phyloP scores from a whole-genome alignment of 2,113 vertebrate genomes.

The Phaethon lepturus region DNA sequence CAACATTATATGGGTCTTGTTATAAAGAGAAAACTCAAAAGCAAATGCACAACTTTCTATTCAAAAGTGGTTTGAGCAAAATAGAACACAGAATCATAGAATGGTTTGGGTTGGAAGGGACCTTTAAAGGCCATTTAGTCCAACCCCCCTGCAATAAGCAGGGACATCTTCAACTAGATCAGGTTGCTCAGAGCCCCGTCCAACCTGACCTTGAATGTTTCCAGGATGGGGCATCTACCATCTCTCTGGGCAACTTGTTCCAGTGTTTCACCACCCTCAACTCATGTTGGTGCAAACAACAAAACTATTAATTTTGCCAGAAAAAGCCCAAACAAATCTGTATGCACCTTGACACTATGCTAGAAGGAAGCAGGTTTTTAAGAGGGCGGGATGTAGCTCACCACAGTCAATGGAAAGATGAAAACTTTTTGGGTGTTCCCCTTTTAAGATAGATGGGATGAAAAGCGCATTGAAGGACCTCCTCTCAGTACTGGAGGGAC shows the following conservation, averaged over 20 bases:
- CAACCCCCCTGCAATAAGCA: too few species aligned
- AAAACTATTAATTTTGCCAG: background rate
- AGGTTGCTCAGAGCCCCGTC: too few species aligned
- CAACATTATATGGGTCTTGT: background rate
- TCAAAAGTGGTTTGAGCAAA: background rate
- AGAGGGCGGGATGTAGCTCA: background rate
- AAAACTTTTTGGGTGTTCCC: background rate
- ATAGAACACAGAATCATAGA: background rate
- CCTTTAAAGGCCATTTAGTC: too few species aligned
- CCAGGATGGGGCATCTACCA: too few species aligned
- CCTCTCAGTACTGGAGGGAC: background rate
- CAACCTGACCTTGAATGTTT: too few species aligned
- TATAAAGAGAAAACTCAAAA: background rate
- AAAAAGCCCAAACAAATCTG: background rate
- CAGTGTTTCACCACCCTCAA: background rate
- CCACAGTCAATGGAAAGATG: background rate
- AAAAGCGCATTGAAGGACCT: background rate
- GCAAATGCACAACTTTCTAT: background rate
- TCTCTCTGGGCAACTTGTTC: too few species aligned
- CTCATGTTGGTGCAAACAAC: background rate
- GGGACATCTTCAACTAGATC: too few species aligned
- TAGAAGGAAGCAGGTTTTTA: background rate
- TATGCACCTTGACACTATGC: background rate
- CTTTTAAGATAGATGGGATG: background rate
- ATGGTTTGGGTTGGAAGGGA: too few species aligned